Evolutionary conservation across 2,888 invertebrate genomes (phyloP), one percentile per base, ranked within the genome.

Genomic region (Hofmannophila pseudospretella): DNA sequence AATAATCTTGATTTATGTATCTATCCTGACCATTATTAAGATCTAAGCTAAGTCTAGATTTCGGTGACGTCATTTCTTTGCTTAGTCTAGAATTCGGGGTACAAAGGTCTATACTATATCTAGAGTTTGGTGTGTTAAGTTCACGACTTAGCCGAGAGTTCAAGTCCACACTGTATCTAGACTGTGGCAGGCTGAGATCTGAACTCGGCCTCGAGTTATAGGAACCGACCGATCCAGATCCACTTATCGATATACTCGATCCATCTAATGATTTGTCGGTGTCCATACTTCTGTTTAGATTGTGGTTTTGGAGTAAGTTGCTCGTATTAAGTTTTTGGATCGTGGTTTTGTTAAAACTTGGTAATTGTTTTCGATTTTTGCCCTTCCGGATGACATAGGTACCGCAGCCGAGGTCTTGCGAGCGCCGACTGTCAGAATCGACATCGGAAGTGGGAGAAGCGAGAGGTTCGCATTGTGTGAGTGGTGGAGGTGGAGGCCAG

Each of bases 321-420:
- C 54, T 69, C 1, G 71, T 48, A 38, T 68, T 79, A 12, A 13
- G 51, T 43, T 72, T 62, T 59, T 86, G 87, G 49, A 86, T 90
- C 13, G 73, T 72, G 33, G 87, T 88, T 58, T 88, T 88, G 47
- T 77, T 78, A 53, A 89, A 82, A 46, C 89, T 89, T 2, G 90
- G 90, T 50, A 93, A 70, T 35, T 91, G 89, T 64, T 92, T 91
- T 32, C 93, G 81, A 49, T 91, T 92, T 58, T 92, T 90, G 32
- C 93, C 93, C 45, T 92, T 90, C 29, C 95, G 87, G 42, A 95
- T 93, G 25, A 95, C 91, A 63, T 95, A 95, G n/a, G 95, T 95
- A 19, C 94, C 94, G 44, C 90, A 76, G 2, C 78, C 72, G 27
- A 77, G 51, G 44, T 81, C 84, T 44, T 75, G 76, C 19, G 54